phyloP scores from a whole-genome alignment of 2,888 invertebrate species.

The Harpalus rufipes region DNA sequence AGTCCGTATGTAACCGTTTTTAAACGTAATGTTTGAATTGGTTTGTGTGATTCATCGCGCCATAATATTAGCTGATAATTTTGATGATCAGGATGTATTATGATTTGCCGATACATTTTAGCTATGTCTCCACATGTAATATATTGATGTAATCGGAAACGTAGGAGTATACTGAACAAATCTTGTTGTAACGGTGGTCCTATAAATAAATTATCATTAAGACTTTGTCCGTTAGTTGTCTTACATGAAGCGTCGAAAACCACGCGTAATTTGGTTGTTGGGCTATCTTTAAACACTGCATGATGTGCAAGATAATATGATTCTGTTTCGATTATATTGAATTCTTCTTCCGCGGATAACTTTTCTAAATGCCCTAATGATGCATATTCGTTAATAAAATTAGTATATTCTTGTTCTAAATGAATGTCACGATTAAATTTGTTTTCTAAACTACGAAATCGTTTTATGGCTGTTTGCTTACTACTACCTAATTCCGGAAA shows the following conservation, averaged over 20 bases:
- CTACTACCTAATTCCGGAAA: neutral
- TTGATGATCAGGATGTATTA: neutral
- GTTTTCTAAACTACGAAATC: neutral
- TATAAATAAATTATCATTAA: neutral
- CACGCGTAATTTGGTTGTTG: neutral
- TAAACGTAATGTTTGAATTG: neutral
- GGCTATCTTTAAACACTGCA: constrained; percentile 12
- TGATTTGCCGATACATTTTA: constrained; percentile 7
- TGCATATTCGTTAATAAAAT: neutral
- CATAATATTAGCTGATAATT: neutral
- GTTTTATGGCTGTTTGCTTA: neutral
- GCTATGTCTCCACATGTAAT: neutral
- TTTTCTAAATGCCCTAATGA: neutral
- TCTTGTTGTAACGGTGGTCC: neutral
- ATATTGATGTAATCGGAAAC: neutral
- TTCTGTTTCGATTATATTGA: neutral
- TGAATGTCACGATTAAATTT: neutral
- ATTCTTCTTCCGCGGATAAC: neutral
- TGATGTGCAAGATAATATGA: constrained; percentile 7
- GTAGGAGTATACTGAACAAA: neutral
- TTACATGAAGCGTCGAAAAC: neutral
- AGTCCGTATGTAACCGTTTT: constrained; percentile 9
- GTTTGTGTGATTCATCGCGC: no score
- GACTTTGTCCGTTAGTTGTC: neutral
- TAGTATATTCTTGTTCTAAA: neutral